Percentiles rank a stretch among this genome's conserved stretches.
phyloP scores from a whole-genome alignment of 2,797 vertebrate species.

The Pygocentrus nattereri region DNA sequence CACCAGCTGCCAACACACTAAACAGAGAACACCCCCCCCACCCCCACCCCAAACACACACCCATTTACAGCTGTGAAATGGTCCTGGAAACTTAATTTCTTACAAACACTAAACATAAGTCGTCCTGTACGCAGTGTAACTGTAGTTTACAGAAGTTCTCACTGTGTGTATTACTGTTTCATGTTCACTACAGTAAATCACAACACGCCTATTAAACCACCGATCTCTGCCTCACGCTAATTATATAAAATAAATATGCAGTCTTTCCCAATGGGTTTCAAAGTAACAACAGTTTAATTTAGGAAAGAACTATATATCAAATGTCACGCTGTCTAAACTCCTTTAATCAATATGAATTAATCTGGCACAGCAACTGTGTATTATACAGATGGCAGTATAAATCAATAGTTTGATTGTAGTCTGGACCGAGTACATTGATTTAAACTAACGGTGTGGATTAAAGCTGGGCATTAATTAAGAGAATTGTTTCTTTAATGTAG shows the following conservation, averaged over 20 bases:
- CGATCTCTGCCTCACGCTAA: constrained; percentile 43
- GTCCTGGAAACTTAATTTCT: neutral
- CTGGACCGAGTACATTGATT: constrained; percentile 65
- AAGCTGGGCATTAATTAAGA: constrained; percentile 71
- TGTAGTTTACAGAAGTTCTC: neutral
- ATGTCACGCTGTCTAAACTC: constrained; percentile 41
- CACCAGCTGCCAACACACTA: constrained; percentile 55
- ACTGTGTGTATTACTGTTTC: neutral
- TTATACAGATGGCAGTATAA: constrained; percentile 59
- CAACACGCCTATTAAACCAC: constrained; percentile 28
- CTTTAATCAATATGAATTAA: constrained; percentile 64
- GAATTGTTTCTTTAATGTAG: constrained; percentile 72
- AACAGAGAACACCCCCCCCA: constrained; percentile 21
- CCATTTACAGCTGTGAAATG: neutral
- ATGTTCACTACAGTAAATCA: constrained; percentile 46
- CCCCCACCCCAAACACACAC: neutral
- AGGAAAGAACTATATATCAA: constrained; percentile 59
- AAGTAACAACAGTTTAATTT: constrained; percentile 61
- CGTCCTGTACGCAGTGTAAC: neutral
- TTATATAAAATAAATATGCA: constrained; percentile 42
- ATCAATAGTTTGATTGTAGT: constrained; percentile 68
- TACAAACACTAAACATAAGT: neutral
- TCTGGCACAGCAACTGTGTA: constrained; percentile 54
- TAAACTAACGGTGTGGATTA: constrained; percentile 65
- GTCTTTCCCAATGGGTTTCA: constrained; percentile 36